phyloP scores from a whole-genome alignment of 2,113 vertebrate genomes.

The Crypturellus undulatus region DNA sequence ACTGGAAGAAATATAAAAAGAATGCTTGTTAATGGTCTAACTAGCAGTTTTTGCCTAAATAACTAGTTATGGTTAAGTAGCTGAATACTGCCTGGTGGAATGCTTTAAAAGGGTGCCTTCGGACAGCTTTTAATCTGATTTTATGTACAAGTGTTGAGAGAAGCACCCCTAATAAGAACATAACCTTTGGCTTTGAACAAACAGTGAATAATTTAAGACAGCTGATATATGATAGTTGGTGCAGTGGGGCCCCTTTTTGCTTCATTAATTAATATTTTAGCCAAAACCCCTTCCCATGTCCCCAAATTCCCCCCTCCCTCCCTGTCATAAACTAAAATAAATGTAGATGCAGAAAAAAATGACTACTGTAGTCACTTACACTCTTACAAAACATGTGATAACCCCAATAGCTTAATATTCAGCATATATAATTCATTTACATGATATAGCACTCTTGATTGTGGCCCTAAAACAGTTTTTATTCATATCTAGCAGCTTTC shows the following conservation, averaged over 20 bases:
- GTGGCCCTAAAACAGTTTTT: slow-evolving; percentile 84
- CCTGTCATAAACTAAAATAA: slow-evolving; percentile 78
- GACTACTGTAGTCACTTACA: slow-evolving; percentile 87
- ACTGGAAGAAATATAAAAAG: slow-evolving; percentile 96
- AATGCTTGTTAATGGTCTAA: slow-evolving; percentile 88
- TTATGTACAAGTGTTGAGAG: slow-evolving; percentile 76
- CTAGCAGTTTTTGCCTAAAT: slow-evolving; percentile 85
- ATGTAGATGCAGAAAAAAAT: slow-evolving; percentile 84
- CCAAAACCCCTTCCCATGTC: slow-evolving; percentile 66
- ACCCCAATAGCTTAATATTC: slow-evolving; percentile 88
- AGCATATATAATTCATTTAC: slow-evolving; percentile 91
- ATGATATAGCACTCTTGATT: slow-evolving; percentile 91
- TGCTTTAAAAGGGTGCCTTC: slow-evolving; percentile 80
- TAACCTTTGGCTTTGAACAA: slow-evolving; percentile 92
- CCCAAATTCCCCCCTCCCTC: slow-evolving; percentile 64
- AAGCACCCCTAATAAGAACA: slow-evolving; percentile 80
- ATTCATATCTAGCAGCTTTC: slow-evolving; percentile 89
- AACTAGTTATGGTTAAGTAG: slow-evolving; percentile 86
- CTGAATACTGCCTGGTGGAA: slow-evolving; percentile 86
- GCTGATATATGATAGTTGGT: slow-evolving; percentile 79
- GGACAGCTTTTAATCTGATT: slow-evolving; percentile 81
- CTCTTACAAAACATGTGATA: slow-evolving; percentile 91
- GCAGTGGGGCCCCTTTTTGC: slow-evolving; percentile 81
- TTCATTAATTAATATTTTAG: slow-evolving; percentile 77
- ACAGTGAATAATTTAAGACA: slow-evolving; percentile 85